A percentile compares a stretch with the other conserved stretches of the same genome.
phyloP scores from a whole-genome alignment of 2,888 invertebrate species.

The Ormyrus labotus region DNA sequence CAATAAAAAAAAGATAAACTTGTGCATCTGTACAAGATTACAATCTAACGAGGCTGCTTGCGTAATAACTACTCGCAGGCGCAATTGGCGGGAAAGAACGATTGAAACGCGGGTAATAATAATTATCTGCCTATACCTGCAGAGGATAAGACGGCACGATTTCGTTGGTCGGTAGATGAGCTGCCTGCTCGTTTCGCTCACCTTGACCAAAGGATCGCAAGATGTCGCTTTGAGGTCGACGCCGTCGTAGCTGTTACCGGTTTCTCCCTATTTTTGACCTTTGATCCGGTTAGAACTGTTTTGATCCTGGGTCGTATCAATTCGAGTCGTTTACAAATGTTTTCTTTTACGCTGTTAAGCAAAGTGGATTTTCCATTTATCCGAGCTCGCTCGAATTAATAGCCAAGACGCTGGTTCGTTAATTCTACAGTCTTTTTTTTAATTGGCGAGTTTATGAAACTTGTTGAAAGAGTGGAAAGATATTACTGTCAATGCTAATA shows the following conservation, averaged over 20 bases:
- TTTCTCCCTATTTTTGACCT: slow-evolving; percentile 5
- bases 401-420: too few relatives aligned
- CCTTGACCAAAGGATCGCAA: background rate
- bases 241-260: background rate
- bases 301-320: too few relatives aligned
- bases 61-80: background rate
- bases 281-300: background rate
- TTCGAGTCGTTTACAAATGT: too few relatives aligned
- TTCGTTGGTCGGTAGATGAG: slow-evolving; percentile 17
- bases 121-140: background rate
- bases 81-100: background rate
- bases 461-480: slow-evolving; percentile 9
- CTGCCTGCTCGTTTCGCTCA: background rate
- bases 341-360: too few relatives aligned
- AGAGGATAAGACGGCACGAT: background rate
- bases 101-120: background rate
- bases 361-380: too few relatives aligned
- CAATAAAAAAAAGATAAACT: too few relatives aligned
- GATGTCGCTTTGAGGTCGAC: slow-evolving; percentile 43
- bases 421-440: too few relatives aligned
- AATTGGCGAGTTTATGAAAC: background rate
- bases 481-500: slow-evolving; percentile 2
- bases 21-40: too few relatives aligned
- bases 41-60: too few relatives aligned
- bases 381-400: too few relatives aligned